Evolutionary conservation across 2,888 invertebrate species (phyloP).

Genomic region (Nemotelus nigrinus): DNA sequence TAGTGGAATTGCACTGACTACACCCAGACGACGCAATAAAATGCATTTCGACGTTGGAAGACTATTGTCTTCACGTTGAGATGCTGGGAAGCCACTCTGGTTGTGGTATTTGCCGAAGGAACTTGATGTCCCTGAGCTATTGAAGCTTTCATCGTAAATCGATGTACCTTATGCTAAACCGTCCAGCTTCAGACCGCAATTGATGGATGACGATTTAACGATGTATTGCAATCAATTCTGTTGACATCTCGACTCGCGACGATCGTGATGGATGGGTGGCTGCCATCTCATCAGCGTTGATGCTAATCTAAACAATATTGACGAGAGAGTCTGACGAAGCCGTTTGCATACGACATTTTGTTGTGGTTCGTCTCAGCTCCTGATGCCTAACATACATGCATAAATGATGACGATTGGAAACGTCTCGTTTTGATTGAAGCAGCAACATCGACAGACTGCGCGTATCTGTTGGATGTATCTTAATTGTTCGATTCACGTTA

Average conservation of each 20-base stretch:
- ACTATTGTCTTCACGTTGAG: conserved; percentile 17
- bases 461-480: conserved; percentile 48
- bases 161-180: conserved; percentile 21
- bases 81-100: not conserved
- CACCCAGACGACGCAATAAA: conserved; percentile 39
- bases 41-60: conserved; percentile 27
- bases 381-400: not conserved
- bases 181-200: conserved; percentile 46
- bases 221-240: conserved; percentile 64
- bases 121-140: conserved; percentile 36
- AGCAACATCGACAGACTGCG: conserved; percentile 31
- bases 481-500: conserved; percentile 50
- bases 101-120: conserved; percentile 6
- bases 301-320: conserved; percentile 35
- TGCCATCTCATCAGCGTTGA: conserved; percentile 36
- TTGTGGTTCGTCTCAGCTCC: conserved; percentile 10
- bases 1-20: conserved; percentile 26
- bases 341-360: conserved; percentile 40
- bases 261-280: conserved; percentile 23
- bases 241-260: conserved; percentile 46
- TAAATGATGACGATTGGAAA: conserved; percentile 23
- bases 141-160: conserved; percentile 31
- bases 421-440: conserved; percentile 36
- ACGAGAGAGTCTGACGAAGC: not conserved
- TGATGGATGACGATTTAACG: conserved; percentile 65